A percentile compares a stretch with the other conserved stretches of the same genome.
phyloP scores from a whole-genome alignment of 1,140 invertebrate genomes.

The Listronotus oregonensis region DNA sequence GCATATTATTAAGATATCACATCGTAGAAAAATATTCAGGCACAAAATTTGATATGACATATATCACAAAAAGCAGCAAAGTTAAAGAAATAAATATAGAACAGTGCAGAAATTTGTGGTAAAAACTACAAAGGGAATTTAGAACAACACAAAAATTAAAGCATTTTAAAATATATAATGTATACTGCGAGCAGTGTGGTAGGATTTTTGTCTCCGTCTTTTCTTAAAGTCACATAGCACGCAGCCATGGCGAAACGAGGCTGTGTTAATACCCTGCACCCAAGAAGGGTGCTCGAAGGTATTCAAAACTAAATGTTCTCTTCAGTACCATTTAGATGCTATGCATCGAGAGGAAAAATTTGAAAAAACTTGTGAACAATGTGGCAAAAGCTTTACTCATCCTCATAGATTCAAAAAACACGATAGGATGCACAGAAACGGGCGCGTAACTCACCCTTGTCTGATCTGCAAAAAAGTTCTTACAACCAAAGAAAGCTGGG shows the following conservation, averaged over 20 bases:
- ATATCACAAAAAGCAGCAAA: too few species aligned
- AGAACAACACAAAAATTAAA: slow-evolving; percentile 11
- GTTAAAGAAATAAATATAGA: too few species aligned
- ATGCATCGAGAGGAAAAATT: background rate
- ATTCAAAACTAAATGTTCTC: slow-evolving; percentile 34
- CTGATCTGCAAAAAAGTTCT: slow-evolving; percentile 56
- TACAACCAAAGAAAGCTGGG: slow-evolving; percentile 35
- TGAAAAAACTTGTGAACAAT: slow-evolving; percentile 1
- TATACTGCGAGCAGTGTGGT: slow-evolving; percentile 29
- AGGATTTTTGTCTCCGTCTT: slow-evolving; percentile 5
- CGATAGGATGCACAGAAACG: slow-evolving; percentile 18
- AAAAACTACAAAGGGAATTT: background rate
- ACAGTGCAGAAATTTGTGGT: slow-evolving; percentile 7
- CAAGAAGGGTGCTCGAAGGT: slow-evolving; percentile 37
- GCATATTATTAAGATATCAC: background rate
- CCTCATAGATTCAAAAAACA: slow-evolving; percentile 23
- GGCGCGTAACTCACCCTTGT: slow-evolving; percentile 55
- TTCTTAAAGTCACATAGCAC: slow-evolving; percentile 22
- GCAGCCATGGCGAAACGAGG: slow-evolving; percentile 27
- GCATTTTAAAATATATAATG: slow-evolving; percentile 21
- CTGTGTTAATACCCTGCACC: slow-evolving; percentile 17
- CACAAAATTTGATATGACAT: too few species aligned
- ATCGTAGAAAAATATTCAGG: background rate
- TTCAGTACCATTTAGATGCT: slow-evolving; percentile 23
- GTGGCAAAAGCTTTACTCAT: slow-evolving; percentile 15